A percentile compares a stretch with the other conserved stretches of the same genome.
Evolutionary conservation across 2,888 invertebrate genomes (phyloP).

Genomic region (Diogma glabrata): DNA sequence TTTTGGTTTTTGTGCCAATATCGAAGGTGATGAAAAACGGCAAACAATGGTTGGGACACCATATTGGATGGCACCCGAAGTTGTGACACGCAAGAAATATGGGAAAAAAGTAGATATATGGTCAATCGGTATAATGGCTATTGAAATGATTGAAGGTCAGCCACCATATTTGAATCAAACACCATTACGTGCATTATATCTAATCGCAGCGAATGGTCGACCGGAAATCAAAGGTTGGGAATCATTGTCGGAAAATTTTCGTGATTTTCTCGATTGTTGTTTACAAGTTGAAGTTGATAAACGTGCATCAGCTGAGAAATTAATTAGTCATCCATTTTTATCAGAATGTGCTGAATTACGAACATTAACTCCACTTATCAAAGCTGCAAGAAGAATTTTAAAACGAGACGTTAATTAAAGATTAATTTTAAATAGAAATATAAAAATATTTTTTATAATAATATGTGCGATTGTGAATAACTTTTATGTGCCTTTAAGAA

Average conservation of each 20-base stretch:
- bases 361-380: slow-evolving; percentile 78
- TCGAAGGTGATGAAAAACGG: slow-evolving; percentile 86
- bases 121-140: slow-evolving; percentile 97
- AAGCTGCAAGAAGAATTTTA: slow-evolving; percentile 78
- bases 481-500: too few species aligned
- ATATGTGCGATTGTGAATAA: too few species aligned
- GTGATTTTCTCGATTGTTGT: slow-evolving; percentile 78
- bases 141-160: slow-evolving; percentile 88
- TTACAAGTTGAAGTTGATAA: slow-evolving; percentile 82
- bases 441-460: too few species aligned
- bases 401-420: slow-evolving; percentile 29
- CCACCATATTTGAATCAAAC: slow-evolving; percentile 95
- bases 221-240: slow-evolving; percentile 81
- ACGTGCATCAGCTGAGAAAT: slow-evolving; percentile 74
- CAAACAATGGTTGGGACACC: slow-evolving; percentile 98
- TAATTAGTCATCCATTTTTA: slow-evolving; percentile 83
- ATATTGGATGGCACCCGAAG: slow-evolving; percentile 97
- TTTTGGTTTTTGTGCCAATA: slow-evolving; percentile 97
- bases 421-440: too few species aligned
- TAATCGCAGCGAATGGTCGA: slow-evolving; percentile 91
- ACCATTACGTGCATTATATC: slow-evolving; percentile 80
- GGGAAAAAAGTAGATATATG: slow-evolving; percentile 90
- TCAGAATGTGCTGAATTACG: slow-evolving; percentile 71
- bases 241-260: slow-evolving; percentile 61
- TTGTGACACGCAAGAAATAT: slow-evolving; percentile 84